phyloP scores from a whole-genome alignment of 1,140 invertebrate species.

The Psilanteris sp. region DNA sequence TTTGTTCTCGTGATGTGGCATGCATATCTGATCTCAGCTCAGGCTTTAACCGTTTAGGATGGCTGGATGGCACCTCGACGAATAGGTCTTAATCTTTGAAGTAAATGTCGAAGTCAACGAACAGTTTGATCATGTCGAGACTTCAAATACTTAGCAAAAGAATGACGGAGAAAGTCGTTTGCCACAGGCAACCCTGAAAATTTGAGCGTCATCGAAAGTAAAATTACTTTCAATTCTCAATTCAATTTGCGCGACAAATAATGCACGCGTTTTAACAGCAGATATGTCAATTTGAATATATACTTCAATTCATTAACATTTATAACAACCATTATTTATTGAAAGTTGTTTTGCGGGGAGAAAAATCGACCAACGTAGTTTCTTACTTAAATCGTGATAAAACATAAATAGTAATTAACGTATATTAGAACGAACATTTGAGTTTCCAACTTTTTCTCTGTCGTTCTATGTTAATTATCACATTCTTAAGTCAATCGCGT shows the following conservation, averaged over 20 bases:
- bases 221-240: slow-evolving; percentile 52
- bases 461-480: slow-evolving; percentile 17
- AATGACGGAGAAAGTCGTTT: slow-evolving; percentile 50
- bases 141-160: slow-evolving; percentile 17
- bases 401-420: no score
- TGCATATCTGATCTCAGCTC: slow-evolving; percentile 47
- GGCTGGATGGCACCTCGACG: slow-evolving; percentile 50
- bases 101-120: slow-evolving; percentile 38
- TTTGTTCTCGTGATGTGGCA: slow-evolving; percentile 47
- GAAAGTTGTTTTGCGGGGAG: not conserved
- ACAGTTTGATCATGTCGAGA: slow-evolving; percentile 19
- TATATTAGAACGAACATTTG: no score
- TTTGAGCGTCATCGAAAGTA: slow-evolving; percentile 50
- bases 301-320: not conserved
- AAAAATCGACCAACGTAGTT: no score
- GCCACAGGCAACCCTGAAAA: slow-evolving; percentile 50
- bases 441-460: no score
- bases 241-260: slow-evolving; percentile 51
- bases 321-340: no score
- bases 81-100: slow-evolving; percentile 57
- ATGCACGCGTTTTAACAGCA: slow-evolving; percentile 18
- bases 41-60: slow-evolving; percentile 43
- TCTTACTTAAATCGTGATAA: no score
- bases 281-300: not conserved
- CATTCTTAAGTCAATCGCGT: slow-evolving; percentile 12